Base-by-base conservation (phyloP, 1,140 invertebrate species). In the Wasmannia auropunctata region DNA sequence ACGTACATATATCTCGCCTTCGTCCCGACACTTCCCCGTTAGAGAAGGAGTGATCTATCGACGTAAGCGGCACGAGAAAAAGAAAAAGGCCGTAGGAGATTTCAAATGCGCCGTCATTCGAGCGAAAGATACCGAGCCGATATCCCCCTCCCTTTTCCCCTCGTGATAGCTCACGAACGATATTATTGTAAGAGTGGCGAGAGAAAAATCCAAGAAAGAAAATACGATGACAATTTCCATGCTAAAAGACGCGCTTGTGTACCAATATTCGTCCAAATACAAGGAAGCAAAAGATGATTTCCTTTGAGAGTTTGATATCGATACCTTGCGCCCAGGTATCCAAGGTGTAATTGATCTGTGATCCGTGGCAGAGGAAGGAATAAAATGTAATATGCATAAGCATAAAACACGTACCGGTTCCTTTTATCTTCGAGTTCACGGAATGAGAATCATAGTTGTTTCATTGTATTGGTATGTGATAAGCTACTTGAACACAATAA, bases 101-200 rank as follows among this genome's bases (percentile, higher is more conserved):
- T 89, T 91, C 88, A 91, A 90, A 91, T 88, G 86, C 80, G 84
- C 89, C 89, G 89, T 89, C 72, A 80, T 77, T 84, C 80, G 86
- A 76, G 87, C 87, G 70, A 86, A 77, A 89, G 91, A 86, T 88
- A 70, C 70, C 81, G 85, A 72, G 31, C 16, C 28, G 14, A 63
- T 49, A 51, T 79, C n/a, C n/a, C n/a, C n/a, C n/a, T n/a, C n/a
- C n/a, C n/a, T n/a, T n/a, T n/a, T n/a, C n/a, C n/a, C n/a, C n/a
- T 40, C 28, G 28, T 11, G 56, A 31, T 28, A 76, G 19, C 25
- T 63, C 25, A 60, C 58, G 43, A 49, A 65, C 40, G 19, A 63
- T 34, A 43, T 16, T 6, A 46, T 25, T 2, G 11, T 7, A 10
- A 49, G n/a, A 72, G 5, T 28, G 25, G 14, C 16, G 25, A 31